Evolutionary conservation across 1,140 invertebrate species (phyloP), one percentile per base, ranked within the genome.

Genomic region (Caenorhabditis brenneri): DNA sequence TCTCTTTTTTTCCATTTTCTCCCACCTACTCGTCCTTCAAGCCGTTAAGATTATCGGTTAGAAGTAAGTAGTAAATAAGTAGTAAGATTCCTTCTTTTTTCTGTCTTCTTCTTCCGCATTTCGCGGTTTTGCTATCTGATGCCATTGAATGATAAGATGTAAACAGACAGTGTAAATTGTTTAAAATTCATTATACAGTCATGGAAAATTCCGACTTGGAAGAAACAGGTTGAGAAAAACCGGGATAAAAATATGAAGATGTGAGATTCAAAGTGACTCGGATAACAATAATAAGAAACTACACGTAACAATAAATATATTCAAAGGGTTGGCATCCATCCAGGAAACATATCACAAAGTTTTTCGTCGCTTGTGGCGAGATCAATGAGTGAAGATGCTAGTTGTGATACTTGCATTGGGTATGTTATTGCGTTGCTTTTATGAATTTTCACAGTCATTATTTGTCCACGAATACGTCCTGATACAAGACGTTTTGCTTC

Each of bases 31-130:
- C 53, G 53, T n/a, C 53, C 53, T 58, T 58, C 53, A 22, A 42
- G 42, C 65, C 65, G 16, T 24, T n/a, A 74, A 46, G n/a, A 42
- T 42, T 74, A 74, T 74, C 36, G 65, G 36, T 27, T 24, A 22
- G 65, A 31, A 27, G 10, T 19, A 24, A 74, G 36, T 74, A 65
- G 58, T 65, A 65, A 65, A 65, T 65, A 42, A 42, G 65, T 74
- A 74, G 65, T 74, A 42, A 65, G 58, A 65, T 33, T 65, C 31
- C 58, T 65, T 33, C 16, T 60, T 29, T 42, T 39, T 42, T 24
- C 49, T 51, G 49, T 51, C 49, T 51, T 39, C 29, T 65, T 65
- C 65, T 74, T 74, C 65, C 65, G 65, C 36, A 31, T 74, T 74
- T 65, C 15, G 58, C 31, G 31, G 58, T 65, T 65, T 36, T 36